Conservation (phyloP, 2,113 vertebrate genomes). For the Eretmochelys imbricata region DNA sequence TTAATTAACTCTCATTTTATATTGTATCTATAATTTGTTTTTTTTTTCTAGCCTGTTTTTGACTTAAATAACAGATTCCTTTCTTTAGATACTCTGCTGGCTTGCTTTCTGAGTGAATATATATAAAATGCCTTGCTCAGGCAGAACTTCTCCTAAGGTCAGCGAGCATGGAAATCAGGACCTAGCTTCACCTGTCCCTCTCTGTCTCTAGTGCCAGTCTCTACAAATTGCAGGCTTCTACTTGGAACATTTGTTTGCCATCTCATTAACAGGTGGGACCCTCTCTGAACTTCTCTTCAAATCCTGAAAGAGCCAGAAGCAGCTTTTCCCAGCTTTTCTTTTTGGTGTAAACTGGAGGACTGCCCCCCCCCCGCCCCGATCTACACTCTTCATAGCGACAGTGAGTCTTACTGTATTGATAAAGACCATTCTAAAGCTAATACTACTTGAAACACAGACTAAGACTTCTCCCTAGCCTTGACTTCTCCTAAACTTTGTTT, state of each 20-base stretch:
- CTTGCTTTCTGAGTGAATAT: background rate
- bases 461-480: accelerated
- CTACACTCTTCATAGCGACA: accelerated
- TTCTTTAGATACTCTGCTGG: background rate
- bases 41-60: background rate
- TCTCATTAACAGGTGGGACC: background rate
- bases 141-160: background rate
- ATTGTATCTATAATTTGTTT: background rate
- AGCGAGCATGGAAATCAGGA: background rate
- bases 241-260: too few relatives aligned
- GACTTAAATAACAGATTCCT: background rate
- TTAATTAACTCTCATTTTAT: background rate
- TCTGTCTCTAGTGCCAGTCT: background rate
- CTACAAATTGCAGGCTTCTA: background rate
- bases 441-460: accelerated
- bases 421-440: accelerated
- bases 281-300: accelerated
- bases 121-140: accelerated
- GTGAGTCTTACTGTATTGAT: accelerated
- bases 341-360: background rate
- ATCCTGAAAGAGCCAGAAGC: accelerated
- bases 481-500: accelerated
- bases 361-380: background rate
- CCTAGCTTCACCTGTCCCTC: background rate
- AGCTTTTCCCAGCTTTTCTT: background rate